phyloP scores from a whole-genome alignment of 2,113 vertebrate genomes.

The Paramormyrops kingsleyae region DNA sequence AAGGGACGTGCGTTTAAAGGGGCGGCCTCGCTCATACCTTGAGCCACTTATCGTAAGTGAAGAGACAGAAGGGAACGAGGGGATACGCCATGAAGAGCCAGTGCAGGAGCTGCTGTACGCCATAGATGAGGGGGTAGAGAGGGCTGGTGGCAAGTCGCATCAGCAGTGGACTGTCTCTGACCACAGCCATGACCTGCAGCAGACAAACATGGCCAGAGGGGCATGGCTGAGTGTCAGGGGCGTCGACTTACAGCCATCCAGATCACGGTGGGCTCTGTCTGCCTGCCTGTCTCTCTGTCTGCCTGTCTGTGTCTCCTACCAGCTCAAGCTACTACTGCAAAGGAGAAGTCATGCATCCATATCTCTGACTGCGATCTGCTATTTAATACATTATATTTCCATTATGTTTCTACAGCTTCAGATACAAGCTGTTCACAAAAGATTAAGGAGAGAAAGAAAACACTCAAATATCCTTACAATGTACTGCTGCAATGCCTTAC shows the following conservation, averaged over 20 bases:
- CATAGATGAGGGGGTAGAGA: conserved; percentile 72
- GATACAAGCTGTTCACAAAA: background rate
- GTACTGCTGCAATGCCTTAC: background rate
- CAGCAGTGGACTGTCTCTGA: conserved; percentile 73
- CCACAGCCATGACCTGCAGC: conserved; percentile 62
- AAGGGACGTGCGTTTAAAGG: background rate
- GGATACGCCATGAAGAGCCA: conserved; percentile 97
- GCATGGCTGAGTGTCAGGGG: background rate
- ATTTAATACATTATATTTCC: background rate
- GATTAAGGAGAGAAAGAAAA: background rate
- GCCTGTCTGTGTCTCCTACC: background rate
- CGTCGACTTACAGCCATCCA: background rate
- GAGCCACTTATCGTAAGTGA: conserved; percentile 92
- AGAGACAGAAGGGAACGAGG: conserved; percentile 86
- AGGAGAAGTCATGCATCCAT: background rate
- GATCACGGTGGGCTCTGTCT: background rate
- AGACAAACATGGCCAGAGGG: background rate
- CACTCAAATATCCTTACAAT: background rate
- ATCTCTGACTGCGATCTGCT: background rate
- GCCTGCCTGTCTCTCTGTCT: background rate
- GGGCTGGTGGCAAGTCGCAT: conserved; percentile 60
- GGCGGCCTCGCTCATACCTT: conserved; percentile 61
- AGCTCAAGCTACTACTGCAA: background rate
- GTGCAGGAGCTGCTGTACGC: conserved; percentile 80
- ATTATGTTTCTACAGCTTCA: background rate